phyloP scores from a whole-genome alignment of 35 echinoderm and acorn worm genomes.

The Lytechinus variegatus region DNA sequence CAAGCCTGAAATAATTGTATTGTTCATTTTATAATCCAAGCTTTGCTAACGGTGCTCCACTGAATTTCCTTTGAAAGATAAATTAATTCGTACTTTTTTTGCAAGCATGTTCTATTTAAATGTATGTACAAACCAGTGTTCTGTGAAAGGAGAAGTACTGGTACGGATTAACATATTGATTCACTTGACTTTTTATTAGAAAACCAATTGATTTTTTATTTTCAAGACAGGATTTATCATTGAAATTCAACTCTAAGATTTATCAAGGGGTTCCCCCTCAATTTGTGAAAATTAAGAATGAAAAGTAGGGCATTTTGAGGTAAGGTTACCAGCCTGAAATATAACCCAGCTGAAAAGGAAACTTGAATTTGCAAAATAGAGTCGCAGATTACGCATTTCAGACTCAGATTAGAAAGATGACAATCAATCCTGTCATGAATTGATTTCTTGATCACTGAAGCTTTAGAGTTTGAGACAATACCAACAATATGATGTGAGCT shows the following conservation, averaged over 20 bases:
- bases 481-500: not conserved
- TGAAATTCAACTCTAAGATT: not conserved
- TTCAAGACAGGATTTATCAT: not conserved
- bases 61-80: no score
- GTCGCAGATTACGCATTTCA: not conserved
- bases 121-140: no score
- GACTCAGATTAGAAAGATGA: not conserved
- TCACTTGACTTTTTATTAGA: not conserved
- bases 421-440: not conserved
- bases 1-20: no score
- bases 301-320: not conserved
- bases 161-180: not conserved
- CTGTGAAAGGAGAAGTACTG: not conserved
- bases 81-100: no score
- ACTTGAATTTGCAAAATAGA: not conserved
- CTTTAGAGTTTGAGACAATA: not conserved
- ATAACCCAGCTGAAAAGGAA: not conserved
- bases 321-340: not conserved
- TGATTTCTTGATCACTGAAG: not conserved
- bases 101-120: no score
- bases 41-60: no score
- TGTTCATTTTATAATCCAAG: no score
- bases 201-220: not conserved
- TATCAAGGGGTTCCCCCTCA: not conserved
- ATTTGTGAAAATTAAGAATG: not conserved